phyloP scores from a whole-genome alignment of 2,888 invertebrate species.

The Nephrotoma guestfalica region DNA sequence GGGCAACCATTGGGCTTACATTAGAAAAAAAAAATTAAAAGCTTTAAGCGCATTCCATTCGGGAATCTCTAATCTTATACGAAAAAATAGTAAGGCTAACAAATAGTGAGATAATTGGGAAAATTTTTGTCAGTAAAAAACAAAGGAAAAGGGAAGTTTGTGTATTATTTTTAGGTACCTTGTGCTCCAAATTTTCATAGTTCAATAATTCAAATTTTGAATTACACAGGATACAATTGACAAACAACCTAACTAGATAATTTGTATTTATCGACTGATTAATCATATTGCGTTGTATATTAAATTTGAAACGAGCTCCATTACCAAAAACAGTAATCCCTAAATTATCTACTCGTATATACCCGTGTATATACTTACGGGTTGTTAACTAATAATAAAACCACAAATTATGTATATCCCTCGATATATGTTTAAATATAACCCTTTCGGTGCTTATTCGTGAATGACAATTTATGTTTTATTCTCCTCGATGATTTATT shows the following conservation, averaged over 20 bases:
- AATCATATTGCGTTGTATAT: not conserved
- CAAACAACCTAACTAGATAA: not conserved
- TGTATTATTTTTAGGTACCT: no score
- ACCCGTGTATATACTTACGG: not conserved
- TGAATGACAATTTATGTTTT: slow-evolving; percentile 1
- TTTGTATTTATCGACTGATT: not conserved
- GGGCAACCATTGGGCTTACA: no score
- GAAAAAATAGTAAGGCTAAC: no score
- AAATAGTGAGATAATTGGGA: no score
- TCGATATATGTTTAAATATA: not conserved
- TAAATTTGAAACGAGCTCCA: not conserved
- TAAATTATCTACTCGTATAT: not conserved
- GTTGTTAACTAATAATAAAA: not conserved
- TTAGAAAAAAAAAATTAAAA: no score
- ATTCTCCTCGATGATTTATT: not conserved
- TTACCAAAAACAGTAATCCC: not conserved
- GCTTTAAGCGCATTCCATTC: no score
- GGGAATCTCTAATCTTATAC: no score
- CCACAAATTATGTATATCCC: not conserved
- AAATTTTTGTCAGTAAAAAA: no score
- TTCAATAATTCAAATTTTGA: not conserved
- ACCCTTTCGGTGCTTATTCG: slow-evolving; percentile 3
- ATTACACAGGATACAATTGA: not conserved
- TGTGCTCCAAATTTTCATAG: no score
- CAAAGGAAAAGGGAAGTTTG: no score